Base-by-base conservation (phyloP, 1,140 invertebrate genomes). In the Euwallacea fornicatus region DNA sequence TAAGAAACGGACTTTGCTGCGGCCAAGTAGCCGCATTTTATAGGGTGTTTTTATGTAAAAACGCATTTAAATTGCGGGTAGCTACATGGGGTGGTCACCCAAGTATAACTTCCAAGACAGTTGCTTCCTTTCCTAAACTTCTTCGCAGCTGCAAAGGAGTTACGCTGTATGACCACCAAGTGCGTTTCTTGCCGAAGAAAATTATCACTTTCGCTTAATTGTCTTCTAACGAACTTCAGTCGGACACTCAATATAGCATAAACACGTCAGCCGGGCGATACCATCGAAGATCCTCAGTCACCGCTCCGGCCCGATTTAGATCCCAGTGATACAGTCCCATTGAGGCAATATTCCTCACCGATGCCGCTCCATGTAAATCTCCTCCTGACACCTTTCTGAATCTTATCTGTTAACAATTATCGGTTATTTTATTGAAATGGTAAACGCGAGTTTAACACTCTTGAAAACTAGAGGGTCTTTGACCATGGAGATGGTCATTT, bases 31-130 rank as follows among this genome's bases (percentile, higher is more conserved):
- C 21, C 21, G 13, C 13, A 11, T 47, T 42, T 61, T 13, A 61
- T 21, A 21, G 61, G 61, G 42, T 63, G 42, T 7, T 47, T 9
- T 13, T 47, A 63, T 47, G 13, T 42, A 42, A 50, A 63, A 46
- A 63, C 7, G 7, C 44, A 46, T 63, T 63, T 60, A 60, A 63
- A 63, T 63, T n/a, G 61, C 15, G 61, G 61, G 42, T 63, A 46
- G 47, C 8, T 42, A 2, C 13, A 33, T 43, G 64, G 74, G 74
- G 74, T 75, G 71, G 67, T 66, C 67, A 73, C 44, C 68, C 56
- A 73, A 76, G 74, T 73, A 74, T 76, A 71, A 76, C 74, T 64
- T 68, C 46, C 41, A 70, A 76, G 72, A 76, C 74, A 76, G 69
- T 76, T 72, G 74, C 56, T 66, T 76, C 69, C 73, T 71, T 69